A percentile compares a stretch with the other conserved stretches of the same genome.
Evolutionary conservation across 2,797 vertebrate genomes (phyloP).

Genomic region (Hafferia zeledoni): DNA sequence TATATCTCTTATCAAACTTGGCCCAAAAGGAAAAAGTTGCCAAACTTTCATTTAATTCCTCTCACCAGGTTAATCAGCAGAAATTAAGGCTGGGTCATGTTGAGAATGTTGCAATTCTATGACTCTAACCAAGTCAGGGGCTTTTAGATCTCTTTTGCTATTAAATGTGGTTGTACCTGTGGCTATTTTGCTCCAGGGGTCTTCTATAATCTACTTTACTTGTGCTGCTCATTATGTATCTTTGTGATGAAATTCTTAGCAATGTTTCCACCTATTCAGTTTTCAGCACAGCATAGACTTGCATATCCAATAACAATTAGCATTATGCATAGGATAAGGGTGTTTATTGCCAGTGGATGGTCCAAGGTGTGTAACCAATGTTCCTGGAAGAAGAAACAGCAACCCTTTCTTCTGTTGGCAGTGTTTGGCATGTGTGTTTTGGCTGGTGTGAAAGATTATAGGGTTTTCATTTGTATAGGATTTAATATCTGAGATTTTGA

Average conservation of each 20-base stretch:
- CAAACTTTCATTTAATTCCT: background rate
- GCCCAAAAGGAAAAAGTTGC: background rate
- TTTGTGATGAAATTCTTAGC: background rate
- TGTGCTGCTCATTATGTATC: background rate
- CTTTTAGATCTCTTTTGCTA: background rate
- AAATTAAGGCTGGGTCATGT: background rate
- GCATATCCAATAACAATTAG: background rate
- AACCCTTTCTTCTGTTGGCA: background rate
- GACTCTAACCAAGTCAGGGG: background rate
- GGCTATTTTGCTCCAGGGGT: background rate
- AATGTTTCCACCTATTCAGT: background rate
- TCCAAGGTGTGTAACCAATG: background rate
- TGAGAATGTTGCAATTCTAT: background rate
- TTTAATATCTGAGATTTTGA: background rate
- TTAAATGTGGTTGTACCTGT: background rate
- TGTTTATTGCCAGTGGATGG: background rate
- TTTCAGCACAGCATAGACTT: background rate
- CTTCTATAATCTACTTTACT: background rate
- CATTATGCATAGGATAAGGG: background rate
- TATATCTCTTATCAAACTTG: background rate
- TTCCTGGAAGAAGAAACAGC: background rate
- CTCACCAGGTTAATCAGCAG: background rate
- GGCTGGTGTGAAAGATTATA: background rate
- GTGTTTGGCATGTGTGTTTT: background rate
- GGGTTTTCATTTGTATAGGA: background rate